Base-by-base conservation (phyloP, 1,140 invertebrate genomes). In the Parasteatoda tepidariorum region DNA sequence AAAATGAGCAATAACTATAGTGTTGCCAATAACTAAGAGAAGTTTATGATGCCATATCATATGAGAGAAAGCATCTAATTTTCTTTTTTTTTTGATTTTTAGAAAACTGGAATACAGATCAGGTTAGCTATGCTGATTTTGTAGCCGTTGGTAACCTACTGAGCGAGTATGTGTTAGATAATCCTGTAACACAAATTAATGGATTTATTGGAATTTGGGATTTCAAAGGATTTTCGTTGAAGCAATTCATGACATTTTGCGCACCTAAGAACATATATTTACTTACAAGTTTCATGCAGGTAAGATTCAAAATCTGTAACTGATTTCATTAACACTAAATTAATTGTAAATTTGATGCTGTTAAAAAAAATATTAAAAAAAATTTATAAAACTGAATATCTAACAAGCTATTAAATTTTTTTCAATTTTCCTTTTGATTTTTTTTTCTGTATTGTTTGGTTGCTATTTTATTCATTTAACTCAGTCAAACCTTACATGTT, bases 201-300 rank as follows among this genome's bases (percentile, higher is more conserved):
- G 81, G 81, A 67, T 83, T 55, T 15, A 67, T 83, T 15, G 61
- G 70, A 6, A 66, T 83, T 28, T 83, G 70, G 70, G 81, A 83
- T 31, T 74, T 67, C 31, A 67, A 66, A 54, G 70, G 70, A n/a
- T 74, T 83, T 34, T n/a, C 34, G 0, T 7, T 70, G 2, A 59
- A 57, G 5, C 78, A 82, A 22, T 71, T 82, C 67, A 4, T 71
- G 2, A 30, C 66, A 13, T 70, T 82, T 22, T 82, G 78, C 33
- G 70, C 67, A 18, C 78, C 78, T 0, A 70, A 71, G 31, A 18
- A 71, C 13, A 33, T 71, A 2, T n/a, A 55, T 22, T 15, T 71
- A 0, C 66, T 82, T 4, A 11, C n/a, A 13, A 62, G 48, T 1
- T 54, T 82, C 13, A 82, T 82, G 78, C 78, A 82, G 55, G 78